Evolutionary conservation across 2,113 vertebrate species (phyloP), one percentile per base, ranked within the genome.

Genomic region (Acanthochromis polyacanthus): DNA sequence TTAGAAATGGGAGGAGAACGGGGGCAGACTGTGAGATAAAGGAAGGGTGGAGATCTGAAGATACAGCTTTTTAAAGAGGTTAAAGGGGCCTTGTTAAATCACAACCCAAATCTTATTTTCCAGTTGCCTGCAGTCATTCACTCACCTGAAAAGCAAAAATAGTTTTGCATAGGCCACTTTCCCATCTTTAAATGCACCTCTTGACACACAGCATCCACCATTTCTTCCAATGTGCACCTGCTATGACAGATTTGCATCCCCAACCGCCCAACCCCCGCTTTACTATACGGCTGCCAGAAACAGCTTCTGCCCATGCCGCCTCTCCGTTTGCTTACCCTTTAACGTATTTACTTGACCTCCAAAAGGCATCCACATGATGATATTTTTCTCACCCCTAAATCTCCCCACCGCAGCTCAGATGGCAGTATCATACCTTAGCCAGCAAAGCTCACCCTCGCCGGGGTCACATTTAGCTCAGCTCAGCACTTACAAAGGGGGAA

Each of bases 391-490:
- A 25, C 69, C 74, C 79, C 17, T 10, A 64, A 64, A 10, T 17
- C 10, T 32, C 53, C 46, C 30, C 19, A 12, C 17, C 22, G 23
- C 53, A n/a, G 80, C 85, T 88, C 83, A 50, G 75, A 85, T 90
- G 71, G 85, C 90, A 59, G 68, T 16, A 43, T 51, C 16, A 22
- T 32, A 64, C 71, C 76, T 86, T 82, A 84, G 88, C 81, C 74
- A 90, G 88, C 84, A 87, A 50, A 85, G 83, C 63, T 78, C 46
- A 14, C 59, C 61, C 58, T 58, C 73, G 6, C 14, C 7, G 25
- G 88, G 82, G 78, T 93, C 90, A 89, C 78, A 84, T 92, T 92
- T 38, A 91, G 86, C 89, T 57, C 61, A 22, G 83, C 83, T 92
- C 89, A 93, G 91, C 91, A 83, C 78, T 83, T 62, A 79, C 59